phyloP scores from a whole-genome alignment of 1,140 invertebrate species.

The Drosophila kanapiae region DNA sequence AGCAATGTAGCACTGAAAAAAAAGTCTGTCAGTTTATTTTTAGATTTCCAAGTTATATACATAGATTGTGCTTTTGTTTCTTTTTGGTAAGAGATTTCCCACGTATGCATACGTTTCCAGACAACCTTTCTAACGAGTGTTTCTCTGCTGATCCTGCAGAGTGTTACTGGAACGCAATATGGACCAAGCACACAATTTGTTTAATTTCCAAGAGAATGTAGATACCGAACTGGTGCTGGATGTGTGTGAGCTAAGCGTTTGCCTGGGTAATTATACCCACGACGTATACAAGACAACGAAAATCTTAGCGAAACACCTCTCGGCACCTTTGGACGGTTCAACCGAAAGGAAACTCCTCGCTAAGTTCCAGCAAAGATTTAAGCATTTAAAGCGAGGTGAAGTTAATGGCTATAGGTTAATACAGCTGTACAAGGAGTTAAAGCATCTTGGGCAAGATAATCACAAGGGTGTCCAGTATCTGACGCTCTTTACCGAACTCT shows the following conservation, averaged over 20 bases:
- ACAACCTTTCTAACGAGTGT: background rate
- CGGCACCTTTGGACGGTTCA: too few relatives aligned
- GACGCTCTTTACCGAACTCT: conserved; percentile 30
- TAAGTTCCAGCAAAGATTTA: conserved; percentile 25
- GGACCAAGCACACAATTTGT: background rate
- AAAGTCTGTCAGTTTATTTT: conserved; percentile 10
- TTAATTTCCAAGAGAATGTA: background rate
- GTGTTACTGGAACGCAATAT: background rate
- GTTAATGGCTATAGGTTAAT: conserved; percentile 25
- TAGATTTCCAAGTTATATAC: conserved; percentile 2
- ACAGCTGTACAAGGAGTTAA: conserved; percentile 36
- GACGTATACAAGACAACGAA: conserved; percentile 1
- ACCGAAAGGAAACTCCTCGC: conserved; percentile 7
- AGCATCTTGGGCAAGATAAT: conserved; percentile 12
- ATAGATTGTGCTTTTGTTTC: conserved; percentile 3
- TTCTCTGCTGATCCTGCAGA: background rate
- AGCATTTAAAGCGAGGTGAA: background rate
- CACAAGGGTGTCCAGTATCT: background rate
- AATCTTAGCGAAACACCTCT: background rate
- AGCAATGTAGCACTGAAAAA: conserved; percentile 28
- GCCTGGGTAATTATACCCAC: conserved; percentile 12
- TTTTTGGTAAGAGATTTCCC: conserved; percentile 7
- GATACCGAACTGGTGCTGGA: conserved; percentile 8
- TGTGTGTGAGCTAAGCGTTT: conserved; percentile 16
- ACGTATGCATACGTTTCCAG: background rate